Percentiles rank a stretch among this genome's conserved stretches.
Evolutionary conservation across 2,797 vertebrate genomes (phyloP).

Genomic region (Lepilemur ruficaudatus): DNA sequence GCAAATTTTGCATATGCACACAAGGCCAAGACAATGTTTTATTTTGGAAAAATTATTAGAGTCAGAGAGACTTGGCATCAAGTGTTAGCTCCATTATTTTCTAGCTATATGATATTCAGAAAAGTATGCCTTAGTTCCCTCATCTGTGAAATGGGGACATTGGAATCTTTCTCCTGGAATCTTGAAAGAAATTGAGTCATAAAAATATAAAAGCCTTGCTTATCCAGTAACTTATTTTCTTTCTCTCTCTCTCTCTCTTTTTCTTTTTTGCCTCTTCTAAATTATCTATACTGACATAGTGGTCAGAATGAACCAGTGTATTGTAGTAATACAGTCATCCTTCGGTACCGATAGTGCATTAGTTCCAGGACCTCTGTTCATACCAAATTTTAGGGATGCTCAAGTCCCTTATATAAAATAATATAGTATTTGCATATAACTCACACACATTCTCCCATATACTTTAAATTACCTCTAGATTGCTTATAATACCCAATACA

Average conservation of each 20-base stretch:
- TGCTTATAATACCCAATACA: not conserved
- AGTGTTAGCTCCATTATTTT: not conserved
- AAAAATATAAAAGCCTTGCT: not conserved
- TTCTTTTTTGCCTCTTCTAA: not conserved
- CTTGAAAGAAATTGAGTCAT: not conserved
- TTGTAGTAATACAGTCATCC: not conserved
- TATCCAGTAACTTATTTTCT: not conserved
- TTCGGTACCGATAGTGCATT: not conserved
- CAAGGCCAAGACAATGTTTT: not conserved
- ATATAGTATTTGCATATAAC: not conserved
- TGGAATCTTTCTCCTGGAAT: not conserved
- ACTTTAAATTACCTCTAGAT: not conserved
- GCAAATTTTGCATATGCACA: not conserved
- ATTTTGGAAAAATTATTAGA: not conserved
- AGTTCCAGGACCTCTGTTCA: not conserved
- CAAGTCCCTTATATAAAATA: not conserved
- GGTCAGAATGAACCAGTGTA: not conserved
- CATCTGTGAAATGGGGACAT: not conserved
- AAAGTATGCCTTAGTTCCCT: not conserved
- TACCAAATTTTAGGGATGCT: not conserved
- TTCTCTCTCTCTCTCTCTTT: not conserved
- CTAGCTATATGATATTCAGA: not conserved
- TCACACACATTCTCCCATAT: not conserved
- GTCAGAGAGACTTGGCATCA: not conserved
- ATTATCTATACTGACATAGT: not conserved